Conservation (phyloP, 2,113 vertebrate species). For the Python bivittatus region DNA sequence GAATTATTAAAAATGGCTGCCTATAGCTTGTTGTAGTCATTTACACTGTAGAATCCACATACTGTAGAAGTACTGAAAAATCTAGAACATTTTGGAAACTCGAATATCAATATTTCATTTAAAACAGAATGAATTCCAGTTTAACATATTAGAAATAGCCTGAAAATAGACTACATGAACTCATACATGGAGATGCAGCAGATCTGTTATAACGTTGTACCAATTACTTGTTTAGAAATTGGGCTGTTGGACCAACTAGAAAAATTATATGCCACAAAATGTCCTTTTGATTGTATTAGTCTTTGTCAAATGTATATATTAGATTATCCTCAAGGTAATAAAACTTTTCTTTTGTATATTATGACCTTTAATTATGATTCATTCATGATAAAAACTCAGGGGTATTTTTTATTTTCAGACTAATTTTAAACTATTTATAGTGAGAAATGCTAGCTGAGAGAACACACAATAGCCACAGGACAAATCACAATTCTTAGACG, state of each 20-base stretch:
- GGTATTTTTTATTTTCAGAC: background rate
- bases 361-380: constrained; percentile 13
- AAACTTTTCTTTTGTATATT: background rate
- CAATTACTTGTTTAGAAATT: background rate
- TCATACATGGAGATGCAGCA: background rate
- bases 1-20: background rate
- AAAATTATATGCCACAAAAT: background rate
- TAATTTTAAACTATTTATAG: background rate
- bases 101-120: background rate
- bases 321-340: background rate
- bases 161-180: background rate
- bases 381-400: background rate
- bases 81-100: background rate
- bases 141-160: background rate
- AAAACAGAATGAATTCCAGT: background rate
- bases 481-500: background rate
- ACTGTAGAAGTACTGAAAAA: background rate
- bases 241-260: background rate
- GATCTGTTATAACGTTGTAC: background rate
- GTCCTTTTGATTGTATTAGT: background rate
- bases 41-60: background rate
- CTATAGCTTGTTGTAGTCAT: background rate
- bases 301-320: background rate
- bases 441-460: background rate
- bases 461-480: background rate